phyloP scores from a whole-genome alignment of 2,113 vertebrate species.

The Sciurus niger region DNA sequence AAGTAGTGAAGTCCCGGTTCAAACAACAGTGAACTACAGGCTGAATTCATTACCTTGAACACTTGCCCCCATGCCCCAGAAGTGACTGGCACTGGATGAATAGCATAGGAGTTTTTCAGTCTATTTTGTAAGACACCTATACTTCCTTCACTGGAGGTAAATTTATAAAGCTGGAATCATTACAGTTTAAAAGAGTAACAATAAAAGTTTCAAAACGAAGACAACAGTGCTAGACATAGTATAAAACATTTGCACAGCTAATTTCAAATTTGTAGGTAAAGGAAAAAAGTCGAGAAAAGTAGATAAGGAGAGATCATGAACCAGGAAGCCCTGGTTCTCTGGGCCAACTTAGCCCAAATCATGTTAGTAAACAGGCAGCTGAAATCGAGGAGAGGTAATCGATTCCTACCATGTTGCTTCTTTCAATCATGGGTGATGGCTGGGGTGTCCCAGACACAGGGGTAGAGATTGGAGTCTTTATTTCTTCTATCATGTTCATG shows the following conservation, averaged over 20 bases:
- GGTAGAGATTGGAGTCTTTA: conserved; percentile 87
- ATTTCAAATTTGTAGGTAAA: not conserved
- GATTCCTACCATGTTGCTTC: conserved; percentile 88
- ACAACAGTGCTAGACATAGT: not conserved
- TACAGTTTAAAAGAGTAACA: not conserved
- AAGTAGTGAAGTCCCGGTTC: not conserved
- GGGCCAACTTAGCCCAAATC: not conserved
- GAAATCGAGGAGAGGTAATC: not conserved
- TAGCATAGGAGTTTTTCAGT: not conserved
- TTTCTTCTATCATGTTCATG: conserved; percentile 93
- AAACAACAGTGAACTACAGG: not conserved
- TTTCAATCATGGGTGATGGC: conserved; percentile 90
- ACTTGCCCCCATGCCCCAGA: not conserved
- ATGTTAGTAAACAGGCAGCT: fast-evolving
- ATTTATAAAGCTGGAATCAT: not conserved
- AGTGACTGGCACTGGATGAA: not conserved
- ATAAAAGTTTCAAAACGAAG: not conserved
- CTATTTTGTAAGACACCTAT: not conserved
- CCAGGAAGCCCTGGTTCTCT: not conserved
- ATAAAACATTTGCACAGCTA: not conserved
- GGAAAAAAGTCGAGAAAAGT: not conserved
- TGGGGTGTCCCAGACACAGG: conserved; percentile 90
- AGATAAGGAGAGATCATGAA: not conserved
- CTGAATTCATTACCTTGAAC: not conserved
- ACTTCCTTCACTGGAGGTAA: not conserved